Evolutionary conservation across 2,888 invertebrate genomes (phyloP), one percentile per base, ranked within the genome.

Genomic region (Lordiphosa fenestrarum): DNA sequence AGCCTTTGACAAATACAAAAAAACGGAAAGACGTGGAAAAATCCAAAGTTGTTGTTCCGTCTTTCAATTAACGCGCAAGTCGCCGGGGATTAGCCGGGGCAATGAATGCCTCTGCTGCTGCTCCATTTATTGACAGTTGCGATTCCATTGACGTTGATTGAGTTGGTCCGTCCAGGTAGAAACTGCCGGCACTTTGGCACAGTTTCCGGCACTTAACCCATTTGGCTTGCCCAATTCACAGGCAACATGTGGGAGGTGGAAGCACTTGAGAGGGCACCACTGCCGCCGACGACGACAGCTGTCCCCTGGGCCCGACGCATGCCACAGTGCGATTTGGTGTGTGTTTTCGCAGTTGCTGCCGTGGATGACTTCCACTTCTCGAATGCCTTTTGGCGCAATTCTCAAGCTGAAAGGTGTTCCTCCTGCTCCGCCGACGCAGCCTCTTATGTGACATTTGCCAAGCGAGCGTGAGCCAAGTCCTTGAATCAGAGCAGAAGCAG

Each of bases 71-170:
- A 54, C 66, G 75, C 81, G 51, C 59, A 68, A 63, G 71, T 80
- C 80, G 59, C 63, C 21, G 35, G 53, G 74, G 77, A 76, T 76
- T 76, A 76, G 64, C 47, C 33, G 19, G 2, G 19, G 2, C 19
- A 19, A 19, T 19, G 19, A 39, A 15, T 12, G n/a, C 23, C 25
- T 37, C 9, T 6, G 21, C 13, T n/a, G 30, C 33, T 77, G 81
- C 77, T 73, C 77, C 78, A 77, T 66, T 77, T 82, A 78, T 77
- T 77, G 77, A 77, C 77, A 77, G 74, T 81, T 25, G 25, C 25
- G 7, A 25, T 25, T 25, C 25, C 25, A 3, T 6, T 25, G 25
- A 25, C 25, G 2, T 25, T 77, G 82, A 77, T 81, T 77, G 78
- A 81, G 73, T 64, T 78, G 65, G 59, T 23, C 33, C n/a, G n/a